Base-by-base conservation (phyloP, 37 sponge, comb jelly and placozoan species). In the Bolinopsis microptera region DNA sequence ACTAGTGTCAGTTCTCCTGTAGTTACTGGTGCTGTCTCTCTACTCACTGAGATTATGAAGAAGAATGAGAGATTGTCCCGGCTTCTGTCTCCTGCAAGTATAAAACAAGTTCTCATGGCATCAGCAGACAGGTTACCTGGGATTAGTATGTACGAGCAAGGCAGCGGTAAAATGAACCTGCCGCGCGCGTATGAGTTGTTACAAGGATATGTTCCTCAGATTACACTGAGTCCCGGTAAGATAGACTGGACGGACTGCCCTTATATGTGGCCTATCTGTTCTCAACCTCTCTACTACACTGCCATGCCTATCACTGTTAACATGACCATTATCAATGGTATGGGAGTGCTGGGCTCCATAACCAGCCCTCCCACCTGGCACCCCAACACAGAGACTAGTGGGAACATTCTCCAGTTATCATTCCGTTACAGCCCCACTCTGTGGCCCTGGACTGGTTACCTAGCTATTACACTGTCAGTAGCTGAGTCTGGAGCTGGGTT, bases 1-100 rank as follows among this genome's bases (percentile, higher is more conserved):
- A 99, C 99, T 18, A 99, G 99, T 95, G 99, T 99, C 18, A 96
- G 98, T 39, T 99, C 99, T 31, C 99, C 99, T 9, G 99, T 99
- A 35, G 99, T 99, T 0, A 97, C 99, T 0, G 99, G 99, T 23
- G 98, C 95, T 16, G 96, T 99, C 40, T 93, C 98, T 2, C 95
- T 99, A 30, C 95, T 99, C 5, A 39, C 72, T 3, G 76, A 86
- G 35, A 27, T 86, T 26, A 86, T 86, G 90, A 86, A 86, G 61
- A 39, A 27, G 61, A 86, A 86, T n/a, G 90, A 86, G 90, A 39
- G 90, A 38, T 41, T 86, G 2, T 86, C 90, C 28, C 25, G 90
- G 31, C 36, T 86, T 24, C 3, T 41, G 28, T 86, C 90, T 41
- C 99, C 99, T 0, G 99, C 99, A 69, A 97, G 98, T 88, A 96